A percentile compares a stretch with the other conserved stretches of the same genome.
Evolutionary conservation across 2,888 invertebrate species (phyloP).

Genomic region (Drosophila dives): DNA sequence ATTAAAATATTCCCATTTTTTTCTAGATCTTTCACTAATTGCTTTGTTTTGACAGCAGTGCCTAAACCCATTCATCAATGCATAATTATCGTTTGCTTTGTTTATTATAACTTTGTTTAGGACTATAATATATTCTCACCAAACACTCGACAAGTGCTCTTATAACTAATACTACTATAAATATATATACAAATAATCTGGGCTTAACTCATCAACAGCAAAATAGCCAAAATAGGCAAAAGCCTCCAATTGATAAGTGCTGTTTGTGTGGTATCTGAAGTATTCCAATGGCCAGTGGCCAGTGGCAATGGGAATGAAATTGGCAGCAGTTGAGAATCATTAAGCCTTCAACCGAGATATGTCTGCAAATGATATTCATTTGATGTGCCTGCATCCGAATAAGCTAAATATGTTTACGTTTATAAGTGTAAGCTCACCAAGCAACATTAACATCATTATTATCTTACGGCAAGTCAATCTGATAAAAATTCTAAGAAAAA

Average conservation of each 20-base stretch:
- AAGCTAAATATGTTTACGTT: background rate
- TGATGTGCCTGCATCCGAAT: conserved; percentile 32
- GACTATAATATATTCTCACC: background rate
- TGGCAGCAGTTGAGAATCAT: conserved; percentile 11
- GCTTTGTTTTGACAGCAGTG: background rate
- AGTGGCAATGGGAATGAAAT: conserved; percentile 31
- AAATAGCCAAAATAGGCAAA: conserved; percentile 17
- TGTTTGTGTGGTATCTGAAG: conserved; percentile 50
- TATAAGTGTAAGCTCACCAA: conserved; percentile 25
- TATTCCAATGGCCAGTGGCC: conserved; percentile 17
- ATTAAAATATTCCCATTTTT: background rate
- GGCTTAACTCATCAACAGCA: conserved; percentile 51
- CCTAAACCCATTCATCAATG: background rate
- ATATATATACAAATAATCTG: conserved; percentile 11
- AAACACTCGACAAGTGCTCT: conserved; percentile 7
- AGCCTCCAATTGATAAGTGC: conserved; percentile 63
- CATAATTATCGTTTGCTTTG: background rate
- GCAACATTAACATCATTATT: conserved; percentile 54
- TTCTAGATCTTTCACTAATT: background rate
- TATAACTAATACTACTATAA: conserved; percentile 7
- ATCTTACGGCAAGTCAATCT: conserved; percentile 19
- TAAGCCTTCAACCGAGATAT: conserved; percentile 25
- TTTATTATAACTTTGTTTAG: background rate
- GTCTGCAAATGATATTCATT: conserved; percentile 69
- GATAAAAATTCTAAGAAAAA: conserved; percentile 14